phyloP scores from a whole-genome alignment of 2,113 vertebrate species.

The Pardalotus punctatus region DNA sequence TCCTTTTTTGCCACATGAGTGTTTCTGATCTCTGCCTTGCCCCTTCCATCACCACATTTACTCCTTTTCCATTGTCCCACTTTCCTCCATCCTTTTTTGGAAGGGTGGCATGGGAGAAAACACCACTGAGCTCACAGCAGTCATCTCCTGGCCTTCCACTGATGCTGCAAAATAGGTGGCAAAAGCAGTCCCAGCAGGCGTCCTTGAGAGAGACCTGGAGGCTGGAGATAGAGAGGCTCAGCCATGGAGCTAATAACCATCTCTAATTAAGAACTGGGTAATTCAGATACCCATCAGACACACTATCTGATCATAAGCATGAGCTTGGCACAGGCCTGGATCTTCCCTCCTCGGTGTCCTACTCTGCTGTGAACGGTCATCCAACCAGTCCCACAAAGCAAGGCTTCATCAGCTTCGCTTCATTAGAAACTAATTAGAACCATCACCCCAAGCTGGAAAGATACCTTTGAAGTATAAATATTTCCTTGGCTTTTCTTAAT shows the following conservation, averaged over 20 bases:
- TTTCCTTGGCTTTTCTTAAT: conserved; percentile 43
- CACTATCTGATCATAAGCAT: background rate
- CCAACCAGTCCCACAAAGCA: background rate
- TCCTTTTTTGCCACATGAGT: background rate
- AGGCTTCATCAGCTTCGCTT: background rate
- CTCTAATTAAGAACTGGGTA: background rate
- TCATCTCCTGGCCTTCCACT: background rate
- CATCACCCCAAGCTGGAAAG: background rate
- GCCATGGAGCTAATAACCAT: background rate
- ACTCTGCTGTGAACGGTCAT: background rate
- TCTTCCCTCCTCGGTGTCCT: background rate
- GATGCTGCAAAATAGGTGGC: background rate
- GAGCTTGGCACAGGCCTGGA: background rate
- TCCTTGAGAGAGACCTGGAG: background rate
- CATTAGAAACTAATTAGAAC: conserved; percentile 37
- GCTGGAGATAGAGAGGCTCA: background rate
- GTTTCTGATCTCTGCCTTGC: background rate
- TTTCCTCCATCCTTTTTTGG: background rate
- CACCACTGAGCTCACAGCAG: background rate
- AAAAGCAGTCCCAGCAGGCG: background rate
- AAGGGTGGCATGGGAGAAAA: background rate
- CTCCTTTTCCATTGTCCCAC: background rate
- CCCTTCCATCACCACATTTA: background rate
- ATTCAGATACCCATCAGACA: background rate
- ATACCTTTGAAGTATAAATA: conserved; percentile 42